phyloP scores from a whole-genome alignment of 2,113 vertebrate species.

The Lates calcarifer region DNA sequence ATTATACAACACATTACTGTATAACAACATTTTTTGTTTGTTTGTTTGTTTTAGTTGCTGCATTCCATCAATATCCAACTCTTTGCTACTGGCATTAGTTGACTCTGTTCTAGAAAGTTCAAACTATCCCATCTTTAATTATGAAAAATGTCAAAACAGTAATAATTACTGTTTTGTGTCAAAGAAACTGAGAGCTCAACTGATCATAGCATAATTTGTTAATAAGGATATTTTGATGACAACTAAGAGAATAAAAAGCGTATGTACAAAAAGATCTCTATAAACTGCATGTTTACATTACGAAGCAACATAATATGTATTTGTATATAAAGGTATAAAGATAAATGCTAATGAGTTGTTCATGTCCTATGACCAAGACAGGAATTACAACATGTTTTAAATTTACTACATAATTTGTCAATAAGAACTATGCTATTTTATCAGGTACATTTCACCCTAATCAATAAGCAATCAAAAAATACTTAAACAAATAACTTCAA shows the following conservation, averaged over 20 bases:
- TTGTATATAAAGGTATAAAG: not conserved
- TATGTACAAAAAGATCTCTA: no score
- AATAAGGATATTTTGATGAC: no score
- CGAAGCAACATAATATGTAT: no score
- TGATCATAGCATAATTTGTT: no score
- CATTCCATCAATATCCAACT: not conserved
- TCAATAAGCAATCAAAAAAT: no score
- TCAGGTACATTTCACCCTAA: no score
- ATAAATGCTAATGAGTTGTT: not conserved
- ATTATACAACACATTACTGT: not conserved
- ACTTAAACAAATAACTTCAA: no score
- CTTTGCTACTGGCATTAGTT: not conserved
- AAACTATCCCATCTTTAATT: not conserved
- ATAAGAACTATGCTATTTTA: not conserved
- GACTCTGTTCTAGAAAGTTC: not conserved
- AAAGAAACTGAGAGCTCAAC: no score
- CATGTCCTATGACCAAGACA: not conserved
- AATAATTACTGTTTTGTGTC: not conserved
- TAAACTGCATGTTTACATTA: no score
- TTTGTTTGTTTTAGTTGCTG: not conserved
- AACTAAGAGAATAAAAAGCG: no score
- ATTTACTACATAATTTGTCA: not conserved
- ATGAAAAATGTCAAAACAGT: not conserved
- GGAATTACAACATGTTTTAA: no score
- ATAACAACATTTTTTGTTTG: no score